Evolutionary conservation across 2,888 invertebrate species (phyloP).

Genomic region (Oscheius sp.): DNA sequence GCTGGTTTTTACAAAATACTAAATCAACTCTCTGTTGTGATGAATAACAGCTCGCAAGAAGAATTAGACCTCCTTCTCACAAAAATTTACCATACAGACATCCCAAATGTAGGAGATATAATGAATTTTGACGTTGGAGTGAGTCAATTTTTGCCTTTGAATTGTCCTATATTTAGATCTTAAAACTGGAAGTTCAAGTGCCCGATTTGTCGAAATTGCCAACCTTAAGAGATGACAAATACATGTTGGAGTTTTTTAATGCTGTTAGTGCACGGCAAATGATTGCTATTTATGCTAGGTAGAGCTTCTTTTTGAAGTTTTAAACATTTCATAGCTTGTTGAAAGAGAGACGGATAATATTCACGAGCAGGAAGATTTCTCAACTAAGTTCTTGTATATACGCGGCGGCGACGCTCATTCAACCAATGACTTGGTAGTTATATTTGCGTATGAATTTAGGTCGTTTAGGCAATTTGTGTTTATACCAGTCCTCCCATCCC

Average conservation of each 20-base stretch:
- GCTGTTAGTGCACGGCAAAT: conserved; percentile 93
- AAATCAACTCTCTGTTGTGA: conserved; percentile 83
- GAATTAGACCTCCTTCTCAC: conserved; percentile 62
- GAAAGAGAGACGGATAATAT: conserved; percentile 89
- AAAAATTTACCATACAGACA: conserved; percentile 64
- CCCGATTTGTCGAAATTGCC: conserved; percentile 86
- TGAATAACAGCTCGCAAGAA: conserved; percentile 71
- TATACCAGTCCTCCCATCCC: conserved; percentile 50
- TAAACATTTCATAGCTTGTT: conserved; percentile 81
- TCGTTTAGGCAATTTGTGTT: conserved; percentile 57
- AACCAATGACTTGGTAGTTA: conserved; percentile 90
- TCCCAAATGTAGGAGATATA: conserved; percentile 59
- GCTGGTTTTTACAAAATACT: conserved; percentile 89
- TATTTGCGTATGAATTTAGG: too few relatives aligned
- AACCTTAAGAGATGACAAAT: conserved; percentile 93
- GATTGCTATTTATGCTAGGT: conserved; percentile 90
- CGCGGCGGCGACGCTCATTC: conserved; percentile 90
- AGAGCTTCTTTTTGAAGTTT: not conserved
- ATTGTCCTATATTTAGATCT: not conserved
- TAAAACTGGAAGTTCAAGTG: conserved; percentile 70
- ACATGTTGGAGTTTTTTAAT: conserved; percentile 95
- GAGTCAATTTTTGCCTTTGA: not conserved
- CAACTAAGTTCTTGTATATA: conserved; percentile 85
- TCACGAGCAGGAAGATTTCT: conserved; percentile 87
- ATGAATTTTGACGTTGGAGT: conserved; percentile 42